Evolutionary conservation across 2,888 invertebrate genomes (phyloP).

Genomic region (Epirrhoe tristata): DNA sequence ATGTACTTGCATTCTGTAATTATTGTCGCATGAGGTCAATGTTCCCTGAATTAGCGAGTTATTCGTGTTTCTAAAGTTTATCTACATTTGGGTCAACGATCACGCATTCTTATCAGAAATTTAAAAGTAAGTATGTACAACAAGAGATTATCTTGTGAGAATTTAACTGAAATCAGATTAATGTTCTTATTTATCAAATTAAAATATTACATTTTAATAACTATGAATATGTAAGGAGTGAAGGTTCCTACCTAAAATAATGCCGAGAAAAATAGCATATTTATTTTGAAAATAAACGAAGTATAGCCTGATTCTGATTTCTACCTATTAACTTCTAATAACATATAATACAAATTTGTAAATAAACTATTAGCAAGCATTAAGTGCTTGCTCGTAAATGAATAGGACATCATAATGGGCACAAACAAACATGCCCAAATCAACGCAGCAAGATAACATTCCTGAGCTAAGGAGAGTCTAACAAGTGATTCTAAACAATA

Average conservation of each 20-base stretch:
- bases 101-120: slow-evolving; percentile 34
- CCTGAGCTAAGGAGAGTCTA: slow-evolving; percentile 32
- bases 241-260: too few species aligned
- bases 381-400: slow-evolving; percentile 16
- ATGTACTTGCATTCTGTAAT: slow-evolving; percentile 51
- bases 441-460: slow-evolving; percentile 52
- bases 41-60: slow-evolving; percentile 50
- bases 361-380: slow-evolving; percentile 33
- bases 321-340: not conserved
- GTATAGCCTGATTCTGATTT: not conserved
- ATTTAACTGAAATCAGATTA: not conserved
- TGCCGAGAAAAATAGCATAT: not conserved
- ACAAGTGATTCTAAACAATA: slow-evolving; percentile 7
- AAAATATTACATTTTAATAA: too few species aligned
- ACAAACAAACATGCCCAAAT: slow-evolving; percentile 56
- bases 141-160: not conserved
- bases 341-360: slow-evolving; percentile 6
- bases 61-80: slow-evolving; percentile 41
- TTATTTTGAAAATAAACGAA: not conserved
- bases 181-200: not conserved
- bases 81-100: slow-evolving; percentile 35
- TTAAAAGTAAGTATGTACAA: not conserved
- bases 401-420: slow-evolving; percentile 49
- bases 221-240: too few species aligned
- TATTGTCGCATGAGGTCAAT: slow-evolving; percentile 45